Evolutionary conservation across 2,113 vertebrate species (phyloP).

Genomic region (Axis porcinus): DNA sequence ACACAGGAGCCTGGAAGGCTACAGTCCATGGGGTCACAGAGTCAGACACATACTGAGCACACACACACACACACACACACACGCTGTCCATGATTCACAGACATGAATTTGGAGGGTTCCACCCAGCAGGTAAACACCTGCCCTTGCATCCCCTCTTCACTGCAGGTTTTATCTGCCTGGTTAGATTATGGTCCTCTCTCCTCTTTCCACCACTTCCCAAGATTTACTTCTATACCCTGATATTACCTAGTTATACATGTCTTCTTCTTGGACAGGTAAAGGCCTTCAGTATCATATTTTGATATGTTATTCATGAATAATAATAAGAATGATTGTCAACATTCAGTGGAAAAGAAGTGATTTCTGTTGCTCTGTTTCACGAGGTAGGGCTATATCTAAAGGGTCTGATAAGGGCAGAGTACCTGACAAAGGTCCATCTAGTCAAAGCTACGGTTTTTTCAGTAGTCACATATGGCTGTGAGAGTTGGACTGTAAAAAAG

Average conservation of each 20-base stretch:
- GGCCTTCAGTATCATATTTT: neutral
- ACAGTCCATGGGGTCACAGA: neutral
- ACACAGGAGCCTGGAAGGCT: neutral
- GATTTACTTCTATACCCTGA: neutral
- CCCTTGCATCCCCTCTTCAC: neutral
- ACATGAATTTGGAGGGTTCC: neutral
- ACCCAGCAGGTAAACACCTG: neutral
- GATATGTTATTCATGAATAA: neutral
- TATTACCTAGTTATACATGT: neutral
- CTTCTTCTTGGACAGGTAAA: neutral
- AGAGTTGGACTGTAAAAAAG: neutral
- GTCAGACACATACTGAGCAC: neutral
- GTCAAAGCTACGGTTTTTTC: neutral
- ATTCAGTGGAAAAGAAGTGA: neutral
- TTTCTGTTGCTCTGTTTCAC: neutral
- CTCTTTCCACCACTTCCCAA: neutral
- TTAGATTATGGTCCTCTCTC: neutral
- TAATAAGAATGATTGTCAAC: neutral
- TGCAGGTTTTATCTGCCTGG: neutral
- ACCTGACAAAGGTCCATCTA: neutral
- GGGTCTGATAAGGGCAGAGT: neutral
- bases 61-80: neutral
- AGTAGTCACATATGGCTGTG: neutral
- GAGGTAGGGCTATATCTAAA: neutral
- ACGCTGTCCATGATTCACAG: neutral